phyloP scores from a whole-genome alignment of 2,113 vertebrate genomes.

The Opisthocomus hoazin region DNA sequence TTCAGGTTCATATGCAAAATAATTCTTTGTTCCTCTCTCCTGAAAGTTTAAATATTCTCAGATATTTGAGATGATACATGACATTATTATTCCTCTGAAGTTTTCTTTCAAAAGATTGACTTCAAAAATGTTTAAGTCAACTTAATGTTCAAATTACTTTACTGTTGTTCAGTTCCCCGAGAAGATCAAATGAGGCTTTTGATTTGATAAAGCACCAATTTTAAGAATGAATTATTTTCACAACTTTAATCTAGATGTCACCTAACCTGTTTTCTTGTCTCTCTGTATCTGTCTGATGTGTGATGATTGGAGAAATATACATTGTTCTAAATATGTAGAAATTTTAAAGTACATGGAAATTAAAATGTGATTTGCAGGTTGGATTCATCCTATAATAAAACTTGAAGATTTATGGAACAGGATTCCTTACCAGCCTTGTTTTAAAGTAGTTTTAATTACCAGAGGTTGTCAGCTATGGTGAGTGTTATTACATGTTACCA shows the following conservation, averaged over 20 bases:
- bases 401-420: background rate
- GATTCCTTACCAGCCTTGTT: background rate
- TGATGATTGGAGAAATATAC: background rate
- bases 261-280: background rate
- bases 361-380: background rate
- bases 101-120: constrained; percentile 11
- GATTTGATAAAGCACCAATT: constrained; percentile 25
- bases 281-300: background rate
- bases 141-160: constrained; percentile 39
- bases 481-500: rapidly evolving
- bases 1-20: background rate
- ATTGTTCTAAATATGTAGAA: background rate
- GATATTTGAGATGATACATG: background rate
- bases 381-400: background rate
- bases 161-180: background rate
- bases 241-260: background rate
- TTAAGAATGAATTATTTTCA: constrained; percentile 40
- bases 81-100: constrained; percentile 15
- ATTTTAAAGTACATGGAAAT: background rate
- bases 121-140: constrained; percentile 15
- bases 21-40: constrained; percentile 1
- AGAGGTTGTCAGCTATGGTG: background rate
- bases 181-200: constrained; percentile 46
- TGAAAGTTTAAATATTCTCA: background rate
- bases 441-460: background rate